Evolutionary conservation across 2,888 invertebrate species (phyloP), one percentile per base, ranked within the genome.

Genomic region (Podotricha telesiphe): DNA sequence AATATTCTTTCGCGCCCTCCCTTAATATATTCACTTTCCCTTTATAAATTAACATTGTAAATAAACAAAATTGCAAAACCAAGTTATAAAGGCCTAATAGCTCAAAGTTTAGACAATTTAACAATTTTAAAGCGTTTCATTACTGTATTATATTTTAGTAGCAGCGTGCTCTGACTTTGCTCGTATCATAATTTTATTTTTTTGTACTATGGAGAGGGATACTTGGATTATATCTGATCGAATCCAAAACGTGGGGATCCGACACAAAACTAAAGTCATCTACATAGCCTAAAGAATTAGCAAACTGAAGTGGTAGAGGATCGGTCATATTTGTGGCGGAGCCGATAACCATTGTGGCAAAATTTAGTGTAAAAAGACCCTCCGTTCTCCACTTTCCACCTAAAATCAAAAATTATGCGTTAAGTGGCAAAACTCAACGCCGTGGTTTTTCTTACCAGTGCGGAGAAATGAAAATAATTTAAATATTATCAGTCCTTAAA

Each of bases 21-120:
- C 77, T 74, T 76, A 75, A 77, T 78, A 78, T 75, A 77, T 77
- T 76, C 76, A 74, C 73, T 76, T 66, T 69, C 72, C 72, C 73
- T 68, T 75, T 76, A 75, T 76, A 78, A 78, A 78, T 78, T 77
- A 78, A 76, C 70, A 72, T 71, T 20, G 70, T 78, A 75, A 76
- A 78, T 76, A 77, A 77, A 76, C 75, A 74, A 76, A 75, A 71
- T 74, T 75, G 70, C 67, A 70, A 68, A 75, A 77, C 71, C 65
- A 65, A 70, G 77, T 73, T 74, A 78, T 77, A 77, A 77, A 74
- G 67, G 63, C 65, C 37, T 42, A 40, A 59, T 22, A 69, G 69
- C 64, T 55, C 2, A 56, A 74, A 73, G 65, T 74, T 75, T 65
- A n/a, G 37, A 42, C 47, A 42, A 64, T 73, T 68, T 59, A 69